Conservation (phyloP, 2,113 vertebrate genomes). For the Hyaena hyaena region DNA sequence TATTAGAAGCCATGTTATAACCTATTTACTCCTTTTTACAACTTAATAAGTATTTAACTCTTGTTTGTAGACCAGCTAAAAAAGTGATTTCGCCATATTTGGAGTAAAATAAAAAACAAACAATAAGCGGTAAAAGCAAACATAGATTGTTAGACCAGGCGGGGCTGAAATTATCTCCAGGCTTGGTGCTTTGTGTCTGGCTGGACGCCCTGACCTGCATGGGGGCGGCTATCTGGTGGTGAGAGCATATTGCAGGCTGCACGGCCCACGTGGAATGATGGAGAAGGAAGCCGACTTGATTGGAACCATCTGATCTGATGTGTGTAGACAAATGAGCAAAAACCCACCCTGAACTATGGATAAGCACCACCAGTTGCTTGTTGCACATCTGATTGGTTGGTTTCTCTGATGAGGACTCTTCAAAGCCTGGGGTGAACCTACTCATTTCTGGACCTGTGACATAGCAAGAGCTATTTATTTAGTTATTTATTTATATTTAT, state of each 20-base stretch:
- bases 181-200: not conserved
- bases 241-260: not conserved
- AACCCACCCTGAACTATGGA: not conserved
- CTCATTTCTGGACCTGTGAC: not conserved
- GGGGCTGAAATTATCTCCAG: not conserved
- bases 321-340: not conserved
- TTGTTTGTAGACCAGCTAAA: constrained; percentile 79
- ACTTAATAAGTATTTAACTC: constrained; percentile 82
- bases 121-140: not conserved
- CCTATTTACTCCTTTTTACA: constrained; percentile 80
- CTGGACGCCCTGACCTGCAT: not conserved
- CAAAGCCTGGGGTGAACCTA: not conserved
- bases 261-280: accelerated
- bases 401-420: not conserved
- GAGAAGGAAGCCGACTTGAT: not conserved
- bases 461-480: not conserved
- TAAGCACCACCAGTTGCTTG: not conserved
- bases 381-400: not conserved
- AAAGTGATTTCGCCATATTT: constrained; percentile 63
- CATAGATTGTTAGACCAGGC: not conserved
- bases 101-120: constrained; percentile 8
- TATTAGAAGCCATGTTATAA: constrained; percentile 83
- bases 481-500: too few species aligned
- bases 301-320: not conserved
- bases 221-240: not conserved